Evolutionary conservation across 2,797 vertebrate species (phyloP), one percentile per base, ranked within the genome.

Genomic region (Eremophila alpestris): DNA sequence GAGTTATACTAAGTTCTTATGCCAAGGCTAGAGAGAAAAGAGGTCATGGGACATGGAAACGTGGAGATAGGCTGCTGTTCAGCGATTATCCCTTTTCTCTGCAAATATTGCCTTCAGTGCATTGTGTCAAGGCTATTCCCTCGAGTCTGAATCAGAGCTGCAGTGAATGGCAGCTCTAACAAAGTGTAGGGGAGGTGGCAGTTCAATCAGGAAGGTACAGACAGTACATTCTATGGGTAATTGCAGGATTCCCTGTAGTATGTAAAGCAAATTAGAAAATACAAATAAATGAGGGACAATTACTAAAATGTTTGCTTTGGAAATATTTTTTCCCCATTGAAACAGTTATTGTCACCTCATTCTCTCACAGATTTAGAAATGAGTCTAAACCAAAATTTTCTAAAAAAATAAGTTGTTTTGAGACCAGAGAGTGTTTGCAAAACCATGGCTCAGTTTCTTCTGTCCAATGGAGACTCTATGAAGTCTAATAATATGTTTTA

Each of bases 51-150:
- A 97, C 91, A 84, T 54, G 85, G 73, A 89, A 91, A 43, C 4
- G 0, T 27, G 65, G 59, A 95, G 90, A 82, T 79, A 46, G 71
- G 80, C 91, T 95, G 76, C 95, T 93, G 87, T 73, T 97, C 73
- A 79, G 89, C 0, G 83, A 93, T 94, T 94, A 95, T 96, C 69
- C 82, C 79, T 94, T 94, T 94, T 93, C 85, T 93, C 87, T 90
- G 89, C 92, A 97, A 96, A 97, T 94, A 94, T 81, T 96, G 91
- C 95, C 94, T 96, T 82, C 76, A 63, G 91, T 86, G 94, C 94
- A 88, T 86, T 94, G 85, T 97, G 94, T 96, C 94, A 96, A 96
- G 95, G 96, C 91, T 96, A 93, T 91, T 97, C 95, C 92, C 95
- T 88, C n/a, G 91, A 88, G 94, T 67, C 91, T 96, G 94, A 97